Base-by-base conservation (phyloP, 2,888 invertebrate species). In the Platerodrilus igneus region DNA sequence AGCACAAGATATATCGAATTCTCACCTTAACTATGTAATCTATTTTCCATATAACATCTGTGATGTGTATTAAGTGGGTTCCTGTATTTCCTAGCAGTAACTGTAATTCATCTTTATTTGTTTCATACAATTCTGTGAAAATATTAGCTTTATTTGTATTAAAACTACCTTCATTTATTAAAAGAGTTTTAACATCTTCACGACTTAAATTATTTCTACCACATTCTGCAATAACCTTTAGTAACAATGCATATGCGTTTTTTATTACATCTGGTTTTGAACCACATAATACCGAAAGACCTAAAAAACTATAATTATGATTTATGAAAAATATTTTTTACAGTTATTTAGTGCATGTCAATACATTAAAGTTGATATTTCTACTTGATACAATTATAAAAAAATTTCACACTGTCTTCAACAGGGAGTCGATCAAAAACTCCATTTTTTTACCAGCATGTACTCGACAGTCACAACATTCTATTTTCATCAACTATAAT, bases 21-120 rank as follows among this genome's bases (percentile, higher is more conserved):
- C 9, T 37, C 54, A 68, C 68, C 54, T 68, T 66, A 16, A 66
- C 55, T 15, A 66, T 54, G 45, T 64, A 75, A 62, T 78, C 77
- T n/a, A 78, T 65, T 58, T 76, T 77, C 78, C 78, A 78, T 44
- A 75, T 73, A 1, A 74, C 72, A 49, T 78, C 77, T 2, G 71
- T 70, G 37, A 78, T 70, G 52, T 75, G 75, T 1, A 76, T 76
- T 44, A 76, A 60, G 48, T 64, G 59, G 21, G 47, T 56, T 3
- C 66, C 67, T 35, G 68, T 61, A 48, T 62, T 63, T 16, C 65
- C 55, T 19, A 69, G 51, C 22, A 57, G 44, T 15, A 58, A 54
- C 50, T 62, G 56, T 22, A 68, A 45, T 20, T 51, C 48, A 4
- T 48, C 30, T 41, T 55, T 57, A 45, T 62, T 51, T 35, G 51